Base-by-base conservation (phyloP, 2,888 invertebrate genomes). In the Hemithea aestivaria region DNA sequence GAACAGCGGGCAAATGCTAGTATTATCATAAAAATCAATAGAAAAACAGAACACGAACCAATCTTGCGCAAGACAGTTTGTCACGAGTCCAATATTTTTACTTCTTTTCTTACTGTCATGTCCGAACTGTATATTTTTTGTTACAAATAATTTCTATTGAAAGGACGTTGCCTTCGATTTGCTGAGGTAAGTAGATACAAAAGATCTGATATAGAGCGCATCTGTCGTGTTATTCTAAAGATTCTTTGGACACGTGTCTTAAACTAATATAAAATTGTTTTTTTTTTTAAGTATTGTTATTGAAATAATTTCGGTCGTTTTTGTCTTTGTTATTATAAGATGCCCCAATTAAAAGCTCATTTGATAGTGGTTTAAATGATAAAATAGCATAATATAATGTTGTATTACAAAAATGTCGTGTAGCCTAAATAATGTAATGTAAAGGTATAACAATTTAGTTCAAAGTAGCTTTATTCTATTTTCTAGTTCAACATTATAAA, bases 71-170 rank as follows among this genome's bases (percentile, higher is more conserved):
- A 35, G 16, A 16, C 16, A 16, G 10, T 27, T 33, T 11, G 40
- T 32, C 40, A 35, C 10, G 20, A 35, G 6, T 26, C 7, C 10
- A 7, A 5, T 11, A 30, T 9, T 2, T 34, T 31, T 30, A 23
- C 22, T 24, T 8, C 4, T 10, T 22, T 22, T 8, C 21, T 30
- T 21, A 6, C 11, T 7, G 2, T 8, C 21, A 16, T 1, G 3
- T 22, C 10, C 6, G 3, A 24, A 28, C 9, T 33, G 24, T 11
- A 10, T 8, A n/a, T 21, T 28, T 34, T 10, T 29, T 21, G 24
- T 10, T 45, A 59, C 58, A 59, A 60, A 62, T 53, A 48, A 48
- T 39, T 29, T n/a, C 38, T 44, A 53, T 62, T 56, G 53, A 53
- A 30, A 38, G 49, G 46, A 38, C 46, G 39, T 55, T 46, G 43